Base-by-base conservation (phyloP, 2,888 invertebrate species). In the Dolichomitus sp. region DNA sequence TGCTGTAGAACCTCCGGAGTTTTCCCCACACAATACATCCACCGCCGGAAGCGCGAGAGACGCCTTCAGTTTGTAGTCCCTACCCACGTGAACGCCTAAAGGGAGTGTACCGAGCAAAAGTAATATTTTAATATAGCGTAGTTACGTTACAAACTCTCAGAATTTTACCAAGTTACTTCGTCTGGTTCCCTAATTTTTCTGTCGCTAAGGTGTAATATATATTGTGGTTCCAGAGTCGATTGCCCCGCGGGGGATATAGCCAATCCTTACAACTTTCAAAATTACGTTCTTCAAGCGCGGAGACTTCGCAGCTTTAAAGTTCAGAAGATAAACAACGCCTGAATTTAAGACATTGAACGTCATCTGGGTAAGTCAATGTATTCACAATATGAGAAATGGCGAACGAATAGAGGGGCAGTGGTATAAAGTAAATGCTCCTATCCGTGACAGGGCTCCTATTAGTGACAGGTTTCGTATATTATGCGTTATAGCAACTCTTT, bases 51-150 rank as follows among this genome's bases (percentile, higher is more conserved):
- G 11, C 52, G 52, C 23, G 12, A 12, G 30, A 27, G 65, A 4
- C 48, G 9, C 37, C 37, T 2, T 9, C 37, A 37, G 40, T 42
- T 63, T 63, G 23, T 19, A 19, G 40, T 37, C 61, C 59, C 33
- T n/a, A 19, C 45, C 45, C 54, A 54, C 68, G 54, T 61, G 17
- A 66, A 19, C 42, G 50, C 40, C 66, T n/a, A 63, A 63, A 59
- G 52, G 75, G 65, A 77, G 77, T 85, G 78, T 70, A 81, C 72
- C 79, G 54, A 83, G 69, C 50, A 80, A 82, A 80, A 75, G 80
- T 73, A 76, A 81, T 83, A 83, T 85, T 83, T 84, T 80, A 83
- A 83, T 85, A 83, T 83, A 79, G 81, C 78, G 54, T 65, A 81
- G 78, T 81, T 74, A 74, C 54, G 74, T 69, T 40, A 63, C 68